These are phyloP conservation scores for Ichneumoninae sp. DNA, from an alignment of 2,888 invertebrate genomes.

Conservation along the genomic window DNA sequence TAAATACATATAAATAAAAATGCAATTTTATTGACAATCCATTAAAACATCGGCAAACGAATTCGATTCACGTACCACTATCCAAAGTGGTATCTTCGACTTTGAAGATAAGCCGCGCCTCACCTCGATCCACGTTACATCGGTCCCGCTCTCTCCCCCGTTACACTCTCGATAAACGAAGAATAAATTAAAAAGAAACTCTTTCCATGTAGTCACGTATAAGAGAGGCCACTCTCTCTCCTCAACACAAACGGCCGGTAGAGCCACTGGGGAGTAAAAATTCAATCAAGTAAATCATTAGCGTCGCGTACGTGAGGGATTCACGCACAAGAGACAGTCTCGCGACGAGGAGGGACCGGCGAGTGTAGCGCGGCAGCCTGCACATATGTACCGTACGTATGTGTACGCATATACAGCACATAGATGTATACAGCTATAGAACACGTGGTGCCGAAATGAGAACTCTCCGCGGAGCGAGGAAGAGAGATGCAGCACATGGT, in stretches of 20 bases:
- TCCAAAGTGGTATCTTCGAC: conserved; percentile 53
- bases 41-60: conserved; percentile 36
- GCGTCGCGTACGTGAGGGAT: conserved; percentile 67
- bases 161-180: conserved; percentile 52
- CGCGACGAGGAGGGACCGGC: conserved; percentile 8
- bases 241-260: neutral
- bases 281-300: conserved; percentile 72
- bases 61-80: conserved; percentile 59
- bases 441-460: conserved; percentile 17
- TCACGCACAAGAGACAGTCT: conserved; percentile 30
- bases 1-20: conserved; percentile 15
- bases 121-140: conserved; percentile 10
- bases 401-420: neutral
- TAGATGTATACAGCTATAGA: conserved; percentile 30
- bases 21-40: conserved; percentile 40
- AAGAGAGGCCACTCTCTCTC: neutral
- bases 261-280: conserved; percentile 55
- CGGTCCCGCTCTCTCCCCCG: conserved; percentile 1
- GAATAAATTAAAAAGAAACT: conserved; percentile 62
- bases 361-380: neutral
- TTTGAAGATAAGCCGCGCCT: conserved; percentile 66
- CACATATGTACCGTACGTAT: neutral
- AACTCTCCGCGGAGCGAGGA: conserved; percentile 2
- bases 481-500: conserved; percentile 17
- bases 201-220: conserved; percentile 42